Evolutionary conservation across 2,797 vertebrate genomes (phyloP).

Genomic region (Knipowitschia caucasica): DNA sequence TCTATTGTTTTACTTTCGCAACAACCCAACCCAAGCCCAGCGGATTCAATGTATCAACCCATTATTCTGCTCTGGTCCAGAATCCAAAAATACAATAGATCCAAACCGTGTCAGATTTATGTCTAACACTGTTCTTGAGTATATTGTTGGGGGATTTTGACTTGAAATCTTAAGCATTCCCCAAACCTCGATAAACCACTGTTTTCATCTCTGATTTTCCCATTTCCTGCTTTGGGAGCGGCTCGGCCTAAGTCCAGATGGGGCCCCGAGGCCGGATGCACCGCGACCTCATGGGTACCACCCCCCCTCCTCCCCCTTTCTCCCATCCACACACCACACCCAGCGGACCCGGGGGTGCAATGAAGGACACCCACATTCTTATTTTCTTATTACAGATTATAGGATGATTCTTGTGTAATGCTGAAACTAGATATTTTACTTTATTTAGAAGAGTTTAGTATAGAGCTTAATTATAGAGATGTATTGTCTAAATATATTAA

Average conservation of each 20-base stretch:
- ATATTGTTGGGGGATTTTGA: neutral
- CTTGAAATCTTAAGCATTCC: neutral
- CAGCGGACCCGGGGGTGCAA: slow-evolving; percentile 2
- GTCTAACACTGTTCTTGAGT: neutral
- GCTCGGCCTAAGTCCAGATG: slow-evolving; percentile 57
- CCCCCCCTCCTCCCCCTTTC: slow-evolving; percentile 22
- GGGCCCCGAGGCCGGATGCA: slow-evolving; percentile 58
- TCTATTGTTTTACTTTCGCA: neutral
- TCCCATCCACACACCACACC: slow-evolving; percentile 35
- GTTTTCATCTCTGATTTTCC: slow-evolving; percentile 22
- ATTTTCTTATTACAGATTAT: neutral
- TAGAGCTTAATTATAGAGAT: no score
- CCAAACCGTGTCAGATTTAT: neutral
- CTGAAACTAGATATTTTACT: neutral
- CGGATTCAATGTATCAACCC: neutral
- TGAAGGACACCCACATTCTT: neutral
- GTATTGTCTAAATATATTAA: no score
- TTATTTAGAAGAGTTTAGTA: no score
- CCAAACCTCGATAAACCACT: slow-evolving; percentile 21
- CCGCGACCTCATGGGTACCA: slow-evolving; percentile 55
- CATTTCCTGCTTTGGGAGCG: slow-evolving; percentile 54
- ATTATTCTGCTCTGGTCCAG: neutral
- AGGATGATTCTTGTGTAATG: no score
- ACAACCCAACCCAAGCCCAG: neutral
- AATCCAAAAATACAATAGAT: neutral